Conservation (phyloP, 1,140 invertebrate genomes). For the Zaprionus nigranus region DNA sequence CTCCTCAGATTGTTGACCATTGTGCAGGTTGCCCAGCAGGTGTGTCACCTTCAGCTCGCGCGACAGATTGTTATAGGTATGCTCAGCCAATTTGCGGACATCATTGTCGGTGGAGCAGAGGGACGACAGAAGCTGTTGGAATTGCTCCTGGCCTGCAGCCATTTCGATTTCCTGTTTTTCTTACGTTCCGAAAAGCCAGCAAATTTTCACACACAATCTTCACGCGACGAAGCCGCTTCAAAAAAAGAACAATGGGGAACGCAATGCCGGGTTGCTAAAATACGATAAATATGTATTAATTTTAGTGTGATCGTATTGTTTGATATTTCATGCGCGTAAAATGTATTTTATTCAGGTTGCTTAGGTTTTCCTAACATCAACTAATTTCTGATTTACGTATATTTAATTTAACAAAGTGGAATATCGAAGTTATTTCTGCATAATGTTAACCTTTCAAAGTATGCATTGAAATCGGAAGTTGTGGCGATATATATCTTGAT, state of each 20-base stretch:
- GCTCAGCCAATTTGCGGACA: constrained; percentile 93
- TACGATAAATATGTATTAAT: constrained; percentile 10
- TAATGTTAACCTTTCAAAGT: background rate
- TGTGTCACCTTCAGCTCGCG: constrained; percentile 91
- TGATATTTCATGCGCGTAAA: background rate
- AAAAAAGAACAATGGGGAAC: constrained; percentile 69
- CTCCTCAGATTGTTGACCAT: constrained; percentile 90
- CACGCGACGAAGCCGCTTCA: constrained; percentile 76
- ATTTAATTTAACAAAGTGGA: background rate
- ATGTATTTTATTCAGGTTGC: background rate
- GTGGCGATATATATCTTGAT: no score
- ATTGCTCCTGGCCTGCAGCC: constrained; percentile 92
- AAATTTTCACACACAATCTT: constrained; percentile 63
- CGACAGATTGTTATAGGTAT: constrained; percentile 92
- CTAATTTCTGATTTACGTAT: background rate
- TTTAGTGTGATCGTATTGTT: constrained; percentile 2
- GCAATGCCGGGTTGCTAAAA: constrained; percentile 63
- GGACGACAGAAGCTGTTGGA: constrained; percentile 92
- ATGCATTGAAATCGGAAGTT: background rate
- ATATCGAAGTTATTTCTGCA: background rate
- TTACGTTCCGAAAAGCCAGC: constrained; percentile 42
- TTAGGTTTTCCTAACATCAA: background rate
- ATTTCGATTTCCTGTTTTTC: constrained; percentile 64
- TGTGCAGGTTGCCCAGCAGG: constrained; percentile 91
- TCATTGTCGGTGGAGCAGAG: constrained; percentile 95